Base-by-base conservation (phyloP, 2,797 vertebrate genomes). In the Sebastes kiyomatsui region DNA sequence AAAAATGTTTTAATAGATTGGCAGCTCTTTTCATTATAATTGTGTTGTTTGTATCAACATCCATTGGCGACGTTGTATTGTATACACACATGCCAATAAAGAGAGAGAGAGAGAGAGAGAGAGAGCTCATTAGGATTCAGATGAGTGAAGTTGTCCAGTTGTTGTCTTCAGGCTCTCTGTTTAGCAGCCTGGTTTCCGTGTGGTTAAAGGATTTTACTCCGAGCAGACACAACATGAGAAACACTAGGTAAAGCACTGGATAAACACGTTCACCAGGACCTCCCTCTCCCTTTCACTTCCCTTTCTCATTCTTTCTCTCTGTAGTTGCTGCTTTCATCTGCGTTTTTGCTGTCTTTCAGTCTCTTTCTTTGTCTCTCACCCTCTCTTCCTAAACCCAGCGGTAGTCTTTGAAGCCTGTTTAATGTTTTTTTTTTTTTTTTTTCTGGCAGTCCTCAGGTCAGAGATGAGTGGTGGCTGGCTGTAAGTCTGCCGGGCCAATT, bases 351-450 rank as follows among this genome's bases (percentile, higher is more conserved):
- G 54, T 79, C 77, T 68, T 58, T 80, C 54, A 76, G 52, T 72
- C 56, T 69, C 79, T 72, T 10, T 55, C 61, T 86, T 81, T 86
- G 83, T 80, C 67, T 77, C 82, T 74, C 72, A 7, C 38, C 32
- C 70, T 80, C 72, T 82, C 62, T 58, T 77, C 64, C 76, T 65
- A 7, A 85, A 77, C 71, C 72, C 49, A 27, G 73, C 69, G 52
- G 83, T 80, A 67, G 69, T 68, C 91, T 94, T 94, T 94, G 87
- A 94, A 94, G 91, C 90, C 72, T 75, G 77, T 92, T 90, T 88
- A 93, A 92, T 88, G 84, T 75, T 85, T 93, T 72, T 86, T 87
- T 13, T 62, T n/a, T 23, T 4, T 4, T 32, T 30, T 32, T 46
- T 46, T 18, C 81, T 30, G 56, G 76, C 81, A 46, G 67, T 46